phyloP scores from a whole-genome alignment of 1,140 invertebrate genomes.

The Branchinecta lynchi region DNA sequence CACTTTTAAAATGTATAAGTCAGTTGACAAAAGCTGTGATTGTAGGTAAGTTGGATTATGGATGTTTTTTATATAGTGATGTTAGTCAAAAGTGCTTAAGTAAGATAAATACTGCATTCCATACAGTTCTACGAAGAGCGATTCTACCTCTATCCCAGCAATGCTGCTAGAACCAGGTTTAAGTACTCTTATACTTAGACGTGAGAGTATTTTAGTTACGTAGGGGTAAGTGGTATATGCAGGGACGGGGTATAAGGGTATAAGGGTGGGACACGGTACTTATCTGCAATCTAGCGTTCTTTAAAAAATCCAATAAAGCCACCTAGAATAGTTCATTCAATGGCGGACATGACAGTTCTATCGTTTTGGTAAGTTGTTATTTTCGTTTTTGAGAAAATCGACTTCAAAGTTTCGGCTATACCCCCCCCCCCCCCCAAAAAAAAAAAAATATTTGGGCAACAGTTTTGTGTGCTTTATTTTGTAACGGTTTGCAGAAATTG shows the following conservation, averaged over 20 bases:
- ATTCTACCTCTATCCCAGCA: not conserved
- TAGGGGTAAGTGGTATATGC: slow-evolving; percentile 9
- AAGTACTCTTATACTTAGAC: not conserved
- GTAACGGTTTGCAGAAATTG: slow-evolving; percentile 9
- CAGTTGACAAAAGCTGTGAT: not conserved
- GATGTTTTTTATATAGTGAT: no score
- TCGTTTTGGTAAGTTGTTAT: slow-evolving; percentile 9
- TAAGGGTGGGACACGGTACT: slow-evolving; percentile 8
- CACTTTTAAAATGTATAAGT: not conserved
- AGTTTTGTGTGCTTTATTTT: slow-evolving; percentile 2
- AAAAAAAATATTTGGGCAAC: slow-evolving; percentile 10
- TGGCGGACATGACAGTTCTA: slow-evolving; percentile 5
- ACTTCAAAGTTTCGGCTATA: slow-evolving; percentile 6
- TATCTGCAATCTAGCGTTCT: not conserved
- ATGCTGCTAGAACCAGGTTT: not conserved
- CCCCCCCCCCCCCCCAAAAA: no score
- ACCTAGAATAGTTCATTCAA: slow-evolving; percentile 6
- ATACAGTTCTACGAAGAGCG: not conserved
- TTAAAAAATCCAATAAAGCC: slow-evolving; percentile 7
- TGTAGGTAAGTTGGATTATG: not conserved
- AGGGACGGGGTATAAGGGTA: slow-evolving; percentile 8
- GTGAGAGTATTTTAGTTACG: not conserved
- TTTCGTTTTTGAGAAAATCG: slow-evolving; percentile 10
- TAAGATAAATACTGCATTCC: not conserved
- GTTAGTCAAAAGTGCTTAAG: no score